phyloP scores from a whole-genome alignment of 2,888 invertebrate species.

The Rhodophaea formosa region DNA sequence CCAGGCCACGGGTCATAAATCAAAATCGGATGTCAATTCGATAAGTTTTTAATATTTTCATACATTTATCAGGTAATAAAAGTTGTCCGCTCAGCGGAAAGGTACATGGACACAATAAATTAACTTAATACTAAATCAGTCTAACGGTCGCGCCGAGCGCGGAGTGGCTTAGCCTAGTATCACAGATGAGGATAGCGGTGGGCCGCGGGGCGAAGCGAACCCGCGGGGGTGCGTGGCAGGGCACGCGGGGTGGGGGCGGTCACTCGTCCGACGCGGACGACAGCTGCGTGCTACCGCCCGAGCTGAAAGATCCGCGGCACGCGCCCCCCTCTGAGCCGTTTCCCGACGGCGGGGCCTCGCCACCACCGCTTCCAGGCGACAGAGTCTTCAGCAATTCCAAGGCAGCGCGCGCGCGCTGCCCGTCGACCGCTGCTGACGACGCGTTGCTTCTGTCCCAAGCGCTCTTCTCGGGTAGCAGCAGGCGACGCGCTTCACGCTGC shows the following conservation, averaged over 20 bases:
- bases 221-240: constrained; percentile 43
- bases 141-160: constrained; percentile 78
- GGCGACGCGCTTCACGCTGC: constrained; percentile 66
- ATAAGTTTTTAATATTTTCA: constrained; percentile 59
- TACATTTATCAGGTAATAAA: constrained; percentile 73
- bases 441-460: constrained; percentile 80
- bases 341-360: constrained; percentile 51
- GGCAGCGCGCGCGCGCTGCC: constrained; percentile 70
- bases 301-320: constrained; percentile 83
- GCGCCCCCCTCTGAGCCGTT: constrained; percentile 77
- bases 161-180: constrained; percentile 75
- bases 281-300: constrained; percentile 83
- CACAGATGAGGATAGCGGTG: constrained; percentile 81
- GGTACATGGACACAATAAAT: constrained; percentile 79
- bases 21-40: constrained; percentile 52
- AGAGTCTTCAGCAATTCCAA: constrained; percentile 67
- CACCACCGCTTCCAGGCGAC: constrained; percentile 69
- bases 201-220: constrained; percentile 69
- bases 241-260: constrained; percentile 54
- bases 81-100: constrained; percentile 77
- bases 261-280: constrained; percentile 83
- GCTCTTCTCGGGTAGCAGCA: constrained; percentile 65
- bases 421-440: constrained; percentile 79
- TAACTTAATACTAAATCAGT: constrained; percentile 78
- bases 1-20: constrained; percentile 48